Conservation (phyloP, 2,113 vertebrate species). For the Cavia aperea region DNA sequence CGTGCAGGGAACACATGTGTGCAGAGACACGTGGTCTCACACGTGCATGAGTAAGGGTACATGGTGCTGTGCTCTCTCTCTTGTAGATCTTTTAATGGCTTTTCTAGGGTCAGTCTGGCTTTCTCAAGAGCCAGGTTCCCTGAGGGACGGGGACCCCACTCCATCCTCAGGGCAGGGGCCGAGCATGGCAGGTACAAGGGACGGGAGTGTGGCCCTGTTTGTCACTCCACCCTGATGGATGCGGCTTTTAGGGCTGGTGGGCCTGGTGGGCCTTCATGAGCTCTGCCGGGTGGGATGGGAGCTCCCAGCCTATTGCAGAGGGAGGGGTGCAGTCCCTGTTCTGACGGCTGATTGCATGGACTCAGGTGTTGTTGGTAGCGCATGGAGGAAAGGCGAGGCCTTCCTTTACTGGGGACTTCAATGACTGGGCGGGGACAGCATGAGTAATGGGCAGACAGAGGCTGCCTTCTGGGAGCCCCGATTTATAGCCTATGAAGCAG, state of each 20-base stretch:
- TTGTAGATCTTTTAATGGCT: neutral
- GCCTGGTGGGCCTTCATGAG: neutral
- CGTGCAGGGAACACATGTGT: neutral
- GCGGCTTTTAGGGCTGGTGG: slow-evolving; percentile 32
- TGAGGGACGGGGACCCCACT: neutral
- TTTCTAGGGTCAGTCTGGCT: neutral
- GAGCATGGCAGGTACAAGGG: rapidly evolving
- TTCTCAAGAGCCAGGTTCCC: neutral
- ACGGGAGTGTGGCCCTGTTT: rapidly evolving
- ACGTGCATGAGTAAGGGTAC: rapidly evolving
- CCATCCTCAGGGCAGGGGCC: rapidly evolving
- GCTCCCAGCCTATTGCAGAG: slow-evolving; percentile 47
- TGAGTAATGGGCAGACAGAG: slow-evolving; percentile 2
- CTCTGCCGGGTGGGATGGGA: neutral
- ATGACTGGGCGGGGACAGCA: slow-evolving; percentile 15
- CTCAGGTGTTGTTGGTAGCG: slow-evolving; percentile 59
- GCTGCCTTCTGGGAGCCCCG: neutral
- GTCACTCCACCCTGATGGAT: slow-evolving; percentile 18
- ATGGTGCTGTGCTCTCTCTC: neutral
- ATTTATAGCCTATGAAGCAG: slow-evolving; percentile 4
- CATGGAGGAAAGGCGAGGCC: slow-evolving; percentile 32
- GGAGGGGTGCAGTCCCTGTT: neutral
- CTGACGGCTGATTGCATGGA: slow-evolving; percentile 56
- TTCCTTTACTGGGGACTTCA: slow-evolving; percentile 45
- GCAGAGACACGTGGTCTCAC: neutral